These are phyloP conservation scores for Dermatemys mawii DNA, from an alignment of 2,113 vertebrate genomes.

Conservation along the genomic window DNA sequence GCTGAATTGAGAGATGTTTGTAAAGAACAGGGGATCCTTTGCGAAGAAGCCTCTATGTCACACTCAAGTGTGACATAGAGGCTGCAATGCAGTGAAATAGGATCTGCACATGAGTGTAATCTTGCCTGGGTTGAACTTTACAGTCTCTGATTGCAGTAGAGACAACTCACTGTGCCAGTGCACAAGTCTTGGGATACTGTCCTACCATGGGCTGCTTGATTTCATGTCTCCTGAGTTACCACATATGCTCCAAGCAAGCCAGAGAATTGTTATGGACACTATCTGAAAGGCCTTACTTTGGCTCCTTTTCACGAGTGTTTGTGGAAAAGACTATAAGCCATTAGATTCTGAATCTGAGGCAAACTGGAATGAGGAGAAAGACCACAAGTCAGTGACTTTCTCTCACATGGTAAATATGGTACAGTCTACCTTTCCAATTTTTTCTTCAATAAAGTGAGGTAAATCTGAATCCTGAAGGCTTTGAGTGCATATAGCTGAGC, in stretches of 20 bases:
- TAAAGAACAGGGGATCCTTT: neutral
- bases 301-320: constrained; percentile 60
- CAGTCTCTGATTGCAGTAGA: neutral
- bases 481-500: neutral
- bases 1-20: neutral
- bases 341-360: constrained; percentile 37
- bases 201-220: neutral
- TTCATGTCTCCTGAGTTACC: neutral
- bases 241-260: constrained; percentile 7
- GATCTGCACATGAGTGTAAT: neutral
- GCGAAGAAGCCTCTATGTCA: neutral
- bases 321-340: constrained; percentile 20
- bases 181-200: neutral
- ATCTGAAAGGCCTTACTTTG: constrained; percentile 62
- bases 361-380: constrained; percentile 11
- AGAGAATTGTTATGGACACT: constrained; percentile 44
- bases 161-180: neutral
- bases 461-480: neutral
- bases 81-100: neutral
- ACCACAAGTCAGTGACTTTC: neutral
- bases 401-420: neutral
- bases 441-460: neutral
- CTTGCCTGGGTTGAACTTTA: too few species aligned
- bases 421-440: neutral
- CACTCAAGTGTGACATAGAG: too few species aligned